Evolutionary conservation across 2,888 invertebrate species (phyloP), one percentile per base, ranked within the genome.

Genomic region (Gastrophysa polygoni): DNA sequence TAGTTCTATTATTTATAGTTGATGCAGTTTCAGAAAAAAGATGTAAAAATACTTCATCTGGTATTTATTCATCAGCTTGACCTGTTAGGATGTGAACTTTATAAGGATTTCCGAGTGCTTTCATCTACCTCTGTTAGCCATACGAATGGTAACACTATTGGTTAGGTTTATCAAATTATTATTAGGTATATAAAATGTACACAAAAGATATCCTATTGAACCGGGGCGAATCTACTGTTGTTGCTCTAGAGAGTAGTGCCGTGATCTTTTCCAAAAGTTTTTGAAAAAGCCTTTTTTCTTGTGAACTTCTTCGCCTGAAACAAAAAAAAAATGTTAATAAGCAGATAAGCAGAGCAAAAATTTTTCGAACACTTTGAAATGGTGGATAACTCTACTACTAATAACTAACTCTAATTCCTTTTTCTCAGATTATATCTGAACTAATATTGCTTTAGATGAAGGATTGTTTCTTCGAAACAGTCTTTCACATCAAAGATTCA

Each of bases 241-340:
- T 82, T 93, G 92, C 82, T 93, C 93, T 82, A 93, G 83, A 68
- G 93, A 93, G 80, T 93, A 91, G 79, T 93, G 92, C 71, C 92
- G 89, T 71, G 93, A 93, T 76, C 91, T 88, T 82, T 93, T 93
- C 93, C 93, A 94, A 73, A 93, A 89, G 80, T 88, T 92, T 82
- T 92, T 91, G 84, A 94, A 94, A 82, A 94, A 93, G 69, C 93
- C 92, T 82, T 91, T 92, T 81, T 93, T 92, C 83, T 92, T 93
- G 71, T 91, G 91, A 74, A 87, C 85, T 71, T 89, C 89, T 74
- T 89, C 89, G 74, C 88, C 89, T 89, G 86, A 73, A 82, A 82
- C 61, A 57, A 59, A 62, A 64, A 18, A 51, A n/a, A n/a, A n/a
- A n/a, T n/a, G n/a, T n/a, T n/a, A n/a, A n/a, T n/a, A n/a, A n/a